phyloP scores from a whole-genome alignment of 2,888 invertebrate genomes.

The Blera fallax region DNA sequence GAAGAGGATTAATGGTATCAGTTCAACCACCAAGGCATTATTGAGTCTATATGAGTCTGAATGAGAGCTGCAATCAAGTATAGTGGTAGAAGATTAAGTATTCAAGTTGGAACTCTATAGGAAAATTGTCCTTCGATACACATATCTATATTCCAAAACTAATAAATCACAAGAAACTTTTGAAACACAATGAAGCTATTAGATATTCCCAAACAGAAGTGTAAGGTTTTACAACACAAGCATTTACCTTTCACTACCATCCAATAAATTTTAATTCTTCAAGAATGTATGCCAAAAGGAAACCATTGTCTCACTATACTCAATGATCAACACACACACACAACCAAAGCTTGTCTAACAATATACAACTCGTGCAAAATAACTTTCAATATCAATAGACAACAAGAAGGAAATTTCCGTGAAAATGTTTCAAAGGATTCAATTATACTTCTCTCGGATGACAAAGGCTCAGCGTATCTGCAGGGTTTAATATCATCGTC shows the following conservation, averaged over 20 bases:
- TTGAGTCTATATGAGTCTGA: too few relatives aligned
- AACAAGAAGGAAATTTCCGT: slow-evolving; percentile 30
- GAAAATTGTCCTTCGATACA: too few relatives aligned
- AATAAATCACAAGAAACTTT: background rate
- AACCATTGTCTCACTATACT: background rate
- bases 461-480: slow-evolving; percentile 26
- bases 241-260: background rate
- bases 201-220: background rate
- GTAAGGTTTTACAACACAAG: background rate
- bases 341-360: background rate
- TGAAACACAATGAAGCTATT: background rate
- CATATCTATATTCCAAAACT: background rate
- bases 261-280: background rate
- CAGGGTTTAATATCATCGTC: slow-evolving; percentile 38
- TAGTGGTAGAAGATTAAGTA: too few relatives aligned
- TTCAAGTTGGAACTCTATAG: too few relatives aligned
- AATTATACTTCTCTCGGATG: slow-evolving; percentile 19
- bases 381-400: slow-evolving; percentile 15
- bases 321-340: background rate
- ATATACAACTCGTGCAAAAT: slow-evolving; percentile 9
- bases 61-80: too few relatives aligned
- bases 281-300: background rate
- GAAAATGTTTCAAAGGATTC: slow-evolving; percentile 41
- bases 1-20: too few relatives aligned
- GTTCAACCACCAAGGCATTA: too few relatives aligned